Evolutionary conservation across 2,113 vertebrate species (phyloP).

Genomic region (Salminus brasiliensis): DNA sequence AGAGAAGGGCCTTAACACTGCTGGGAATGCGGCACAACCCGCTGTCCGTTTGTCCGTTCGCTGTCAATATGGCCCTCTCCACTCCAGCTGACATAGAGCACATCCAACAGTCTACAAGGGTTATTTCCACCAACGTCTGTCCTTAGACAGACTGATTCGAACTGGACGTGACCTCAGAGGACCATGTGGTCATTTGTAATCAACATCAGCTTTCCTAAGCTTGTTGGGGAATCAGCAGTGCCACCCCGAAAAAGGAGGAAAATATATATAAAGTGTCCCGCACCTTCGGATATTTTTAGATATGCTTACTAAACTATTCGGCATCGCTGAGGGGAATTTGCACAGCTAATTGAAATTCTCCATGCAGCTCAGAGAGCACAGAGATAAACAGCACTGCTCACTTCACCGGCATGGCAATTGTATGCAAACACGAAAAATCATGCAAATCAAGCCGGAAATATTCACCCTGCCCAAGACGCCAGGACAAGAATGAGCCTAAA

Average conservation of each 20-base stretch:
- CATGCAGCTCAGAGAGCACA: background rate
- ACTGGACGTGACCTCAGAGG: background rate
- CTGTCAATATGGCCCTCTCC: background rate
- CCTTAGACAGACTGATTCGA: background rate
- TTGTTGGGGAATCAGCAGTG: background rate
- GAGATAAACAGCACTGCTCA: background rate
- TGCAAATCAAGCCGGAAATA: background rate
- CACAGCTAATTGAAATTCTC: background rate
- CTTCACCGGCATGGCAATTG: background rate
- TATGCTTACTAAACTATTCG: conserved; percentile 1
- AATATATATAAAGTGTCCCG: background rate
- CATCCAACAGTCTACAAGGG: background rate
- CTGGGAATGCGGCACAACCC: conserved; percentile 16
- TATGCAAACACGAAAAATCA: background rate
- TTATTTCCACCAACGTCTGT: background rate
- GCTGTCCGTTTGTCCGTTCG: background rate
- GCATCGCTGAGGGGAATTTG: background rate
- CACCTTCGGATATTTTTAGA: conserved; percentile 28
- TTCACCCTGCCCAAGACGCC: background rate
- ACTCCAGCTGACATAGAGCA: too few relatives aligned
- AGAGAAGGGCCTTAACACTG: conserved; percentile 31
- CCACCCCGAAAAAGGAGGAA: background rate
- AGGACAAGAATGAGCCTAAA: background rate
- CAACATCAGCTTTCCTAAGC: background rate
- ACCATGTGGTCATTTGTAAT: background rate